These are phyloP conservation scores for Hormiphora californensis DNA, from an alignment of 37 sponge, comb jelly and placozoan genomes.

Conservation along the genomic window DNA sequence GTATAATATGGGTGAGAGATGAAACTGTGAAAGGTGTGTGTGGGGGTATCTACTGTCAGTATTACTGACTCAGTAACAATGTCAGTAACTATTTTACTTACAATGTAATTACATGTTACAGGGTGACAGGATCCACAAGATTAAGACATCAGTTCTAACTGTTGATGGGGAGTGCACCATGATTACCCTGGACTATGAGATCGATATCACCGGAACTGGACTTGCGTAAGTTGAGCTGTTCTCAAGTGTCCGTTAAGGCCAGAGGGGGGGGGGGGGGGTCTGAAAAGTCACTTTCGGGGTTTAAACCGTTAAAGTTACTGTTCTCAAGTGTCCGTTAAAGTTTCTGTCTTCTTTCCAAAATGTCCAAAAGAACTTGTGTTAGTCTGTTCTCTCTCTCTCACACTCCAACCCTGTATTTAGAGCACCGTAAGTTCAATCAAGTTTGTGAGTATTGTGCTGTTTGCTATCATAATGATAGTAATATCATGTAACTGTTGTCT, in stretches of 20 bases:
- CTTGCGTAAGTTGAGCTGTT: not conserved
- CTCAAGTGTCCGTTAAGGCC: not conserved
- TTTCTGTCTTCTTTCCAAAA: no score
- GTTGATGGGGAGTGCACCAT: slow-evolving; percentile 50
- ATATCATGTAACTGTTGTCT: not conserved
- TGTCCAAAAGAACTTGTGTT: no score
- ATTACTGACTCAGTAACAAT: not conserved
- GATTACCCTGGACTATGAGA: slow-evolving; percentile 58
- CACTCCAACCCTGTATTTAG: no score
- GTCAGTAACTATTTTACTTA: not conserved
- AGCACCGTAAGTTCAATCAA: no score
- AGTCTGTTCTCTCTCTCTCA: no score
- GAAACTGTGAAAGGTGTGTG: not conserved
- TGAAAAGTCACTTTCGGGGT: no score
- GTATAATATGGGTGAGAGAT: not conserved
- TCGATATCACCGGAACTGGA: not conserved
- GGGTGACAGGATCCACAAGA: slow-evolving; percentile 27
- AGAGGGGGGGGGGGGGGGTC: no score
- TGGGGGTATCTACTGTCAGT: not conserved
- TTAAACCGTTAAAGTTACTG: no score
- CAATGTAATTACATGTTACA: not conserved
- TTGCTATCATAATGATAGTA: not conserved
- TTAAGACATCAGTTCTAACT: slow-evolving; percentile 55
- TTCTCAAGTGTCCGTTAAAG: no score
- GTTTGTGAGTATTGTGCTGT: not conserved